These are phyloP conservation scores for Drosophila lutescens DNA, from an alignment of 2,888 invertebrate species.

Conservation along the genomic window DNA sequence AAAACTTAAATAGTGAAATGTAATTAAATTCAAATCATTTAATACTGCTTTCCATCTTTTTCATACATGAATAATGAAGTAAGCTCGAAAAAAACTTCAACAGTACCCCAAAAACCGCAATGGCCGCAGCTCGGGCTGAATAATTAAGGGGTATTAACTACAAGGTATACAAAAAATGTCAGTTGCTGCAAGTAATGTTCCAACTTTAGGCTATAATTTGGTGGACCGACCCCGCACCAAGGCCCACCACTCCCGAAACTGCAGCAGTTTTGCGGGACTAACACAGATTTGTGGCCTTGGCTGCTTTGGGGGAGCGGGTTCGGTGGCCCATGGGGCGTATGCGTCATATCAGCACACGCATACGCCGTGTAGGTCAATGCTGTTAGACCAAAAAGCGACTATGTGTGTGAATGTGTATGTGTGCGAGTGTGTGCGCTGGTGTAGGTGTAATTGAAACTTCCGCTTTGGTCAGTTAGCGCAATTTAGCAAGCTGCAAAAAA, in stretches of 20 bases:
- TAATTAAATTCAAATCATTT: not conserved
- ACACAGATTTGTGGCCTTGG: conserved; percentile 76
- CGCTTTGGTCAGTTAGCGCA: conserved; percentile 80
- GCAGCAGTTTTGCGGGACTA: conserved; percentile 47
- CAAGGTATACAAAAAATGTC: conserved; percentile 43
- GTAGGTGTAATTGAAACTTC: conserved; percentile 74
- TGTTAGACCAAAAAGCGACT: conserved; percentile 43
- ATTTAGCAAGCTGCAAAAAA: conserved; percentile 79
- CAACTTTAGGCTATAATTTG: conserved; percentile 75
- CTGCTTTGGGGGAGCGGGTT: conserved; percentile 15
- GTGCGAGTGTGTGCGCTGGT: conserved; percentile 43
- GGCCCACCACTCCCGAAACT: not conserved
- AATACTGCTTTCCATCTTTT: not conserved
- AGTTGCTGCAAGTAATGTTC: conserved; percentile 72
- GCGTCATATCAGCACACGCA: conserved; percentile 71
- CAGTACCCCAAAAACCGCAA: not conserved
- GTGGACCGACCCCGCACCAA: conserved; percentile 15
- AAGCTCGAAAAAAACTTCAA: not conserved
- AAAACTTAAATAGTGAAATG: not conserved
- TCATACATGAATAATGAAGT: not conserved
- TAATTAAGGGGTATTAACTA: conserved; percentile 62
- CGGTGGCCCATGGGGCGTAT: conserved; percentile 63
- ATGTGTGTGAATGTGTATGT: conserved; percentile 5
- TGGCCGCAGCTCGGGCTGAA: not conserved
- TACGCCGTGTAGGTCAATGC: conserved; percentile 75